Percentiles rank a stretch among this genome's conserved stretches.
These are phyloP conservation scores for Brachionus rotundiformis DNA, from an alignment of 1,140 invertebrate species.

Conservation along the genomic window DNA sequence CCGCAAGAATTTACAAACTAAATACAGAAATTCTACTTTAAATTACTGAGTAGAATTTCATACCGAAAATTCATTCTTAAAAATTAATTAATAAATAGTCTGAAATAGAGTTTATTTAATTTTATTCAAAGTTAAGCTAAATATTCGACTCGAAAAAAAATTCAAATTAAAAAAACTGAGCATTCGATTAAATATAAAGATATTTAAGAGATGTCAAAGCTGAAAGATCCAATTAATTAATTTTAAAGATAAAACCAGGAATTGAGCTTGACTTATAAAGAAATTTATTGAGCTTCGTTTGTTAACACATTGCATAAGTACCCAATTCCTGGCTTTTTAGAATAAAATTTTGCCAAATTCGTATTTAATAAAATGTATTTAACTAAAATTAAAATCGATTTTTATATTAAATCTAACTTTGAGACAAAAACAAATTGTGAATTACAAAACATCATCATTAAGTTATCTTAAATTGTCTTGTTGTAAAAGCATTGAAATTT, in stretches of 20 bases:
- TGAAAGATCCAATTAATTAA: neutral
- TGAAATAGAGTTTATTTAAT: too few species aligned
- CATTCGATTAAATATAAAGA: neutral
- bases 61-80: too few species aligned
- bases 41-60: too few species aligned
- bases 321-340: neutral
- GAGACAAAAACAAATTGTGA: neutral
- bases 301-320: slow-evolving; percentile 2
- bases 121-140: too few species aligned
- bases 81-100: too few species aligned
- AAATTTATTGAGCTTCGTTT: slow-evolving; percentile 9
- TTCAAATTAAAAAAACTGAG: neutral
- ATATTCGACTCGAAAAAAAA: neutral
- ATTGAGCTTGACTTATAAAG: neutral
- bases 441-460: neutral
- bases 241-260: neutral
- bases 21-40: too few species aligned
- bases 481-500: slow-evolving; percentile 52
- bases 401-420: neutral
- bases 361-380: neutral
- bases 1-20: too few species aligned
- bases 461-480: slow-evolving; percentile 15
- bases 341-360: neutral
- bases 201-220: neutral
- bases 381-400: slow-evolving; percentile 10